Conservation (phyloP, 35 echinoderm and acorn worm species). For the Strongylocentrotus purpuratus region DNA sequence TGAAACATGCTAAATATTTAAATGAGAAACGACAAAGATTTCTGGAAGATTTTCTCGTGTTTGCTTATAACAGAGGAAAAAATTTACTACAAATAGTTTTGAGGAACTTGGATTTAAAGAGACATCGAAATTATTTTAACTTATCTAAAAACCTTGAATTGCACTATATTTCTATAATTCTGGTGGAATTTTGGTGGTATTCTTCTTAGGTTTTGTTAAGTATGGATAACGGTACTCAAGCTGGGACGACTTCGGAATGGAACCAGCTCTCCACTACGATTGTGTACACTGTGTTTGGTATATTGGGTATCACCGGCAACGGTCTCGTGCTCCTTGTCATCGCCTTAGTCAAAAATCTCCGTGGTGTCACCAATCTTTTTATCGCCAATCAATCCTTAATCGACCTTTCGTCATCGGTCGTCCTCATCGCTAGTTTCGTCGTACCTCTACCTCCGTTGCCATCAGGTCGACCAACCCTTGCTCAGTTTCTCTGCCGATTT, state of each 20-base stretch:
- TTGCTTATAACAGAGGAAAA: no score
- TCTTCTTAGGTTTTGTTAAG: no score
- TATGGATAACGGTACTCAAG: neutral
- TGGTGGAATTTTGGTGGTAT: no score
- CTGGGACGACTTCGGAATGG: neutral
- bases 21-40: no score
- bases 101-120: no score
- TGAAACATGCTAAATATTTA: no score
- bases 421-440: slow-evolving; percentile 27
- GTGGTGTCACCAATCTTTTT: slow-evolving; percentile 56
- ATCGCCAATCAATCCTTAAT: slow-evolving; percentile 79
- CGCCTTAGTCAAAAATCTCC: neutral
- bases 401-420: slow-evolving; percentile 59
- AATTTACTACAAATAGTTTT: no score
- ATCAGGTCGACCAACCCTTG: neutral
- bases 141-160: no score
- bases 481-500: slow-evolving; percentile 57
- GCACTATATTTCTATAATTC: no score
- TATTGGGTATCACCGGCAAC: slow-evolving; percentile 48
- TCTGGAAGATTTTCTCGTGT: no score
- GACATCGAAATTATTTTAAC: no score
- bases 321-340: slow-evolving; percentile 44
- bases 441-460: slow-evolving; percentile 16
- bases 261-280: neutral
- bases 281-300: no score